Base-by-base conservation (phyloP, 2,888 invertebrate species). In the Morpho helenor region DNA sequence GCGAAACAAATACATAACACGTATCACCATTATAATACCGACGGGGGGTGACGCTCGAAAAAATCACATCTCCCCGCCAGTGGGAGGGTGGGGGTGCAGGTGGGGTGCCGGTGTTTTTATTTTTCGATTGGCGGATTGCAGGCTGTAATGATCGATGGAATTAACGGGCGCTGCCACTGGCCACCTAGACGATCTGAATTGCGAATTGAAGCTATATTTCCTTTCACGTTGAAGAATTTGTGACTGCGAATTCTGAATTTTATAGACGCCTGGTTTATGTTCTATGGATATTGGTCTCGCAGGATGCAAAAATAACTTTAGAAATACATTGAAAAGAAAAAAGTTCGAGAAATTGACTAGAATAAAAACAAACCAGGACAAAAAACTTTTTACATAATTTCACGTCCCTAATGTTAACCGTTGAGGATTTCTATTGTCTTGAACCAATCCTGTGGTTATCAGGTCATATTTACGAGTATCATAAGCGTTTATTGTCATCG, bases 101-200 rank as follows among this genome's bases (percentile, higher is more conserved):
- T 80, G 82, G 84, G 82, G 84, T 75, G 80, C 74, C 79, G 74
- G 68, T 87, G 86, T 88, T 89, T 88, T 90, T 84, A 87, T 89
- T 88, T 85, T 87, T 82, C 85, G 87, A 88, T 87, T 88, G 89
- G 87, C 83, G 88, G 88, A 87, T 87, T 88, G 88, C 89, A 88
- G 78, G 75, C 79, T 84, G 88, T 87, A 88, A 89, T 88, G 89
- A 90, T 89, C 89, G 88, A 89, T 90, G 85, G 87, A 84, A 88
- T 88, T 87, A 89, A 84, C 82, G 85, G 82, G 81, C 79, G 73
- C 74, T 65, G 71, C 74, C 59, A 76, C 82, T 80, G 81, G 79
- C 83, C 82, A 81, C 77, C 79, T 73, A 78, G 77, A 71, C 72
- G 72, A 77, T 80, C 80, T 78, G 74, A 80, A 80, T 78, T 76